Evolutionary conservation across 1,140 invertebrate species (phyloP), one percentile per base, ranked within the genome.

Genomic region (Orius laevigatus): DNA sequence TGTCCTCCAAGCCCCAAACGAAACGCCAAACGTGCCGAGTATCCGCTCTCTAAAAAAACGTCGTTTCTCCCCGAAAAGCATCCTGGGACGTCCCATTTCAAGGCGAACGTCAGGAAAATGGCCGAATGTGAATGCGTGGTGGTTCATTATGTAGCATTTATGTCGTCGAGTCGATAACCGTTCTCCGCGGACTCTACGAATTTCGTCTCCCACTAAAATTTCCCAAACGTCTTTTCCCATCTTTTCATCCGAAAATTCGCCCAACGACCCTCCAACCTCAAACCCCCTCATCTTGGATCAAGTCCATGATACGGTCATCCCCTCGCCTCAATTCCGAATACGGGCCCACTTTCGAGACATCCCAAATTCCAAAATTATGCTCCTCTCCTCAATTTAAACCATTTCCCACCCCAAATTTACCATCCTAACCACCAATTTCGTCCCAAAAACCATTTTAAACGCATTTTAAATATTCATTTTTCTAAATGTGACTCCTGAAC

Each of bases 121-220:
- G 43, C 43, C 32, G 43, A 45, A 31, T 4, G 18, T 32, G 43
- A 45, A 31, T 45, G 43, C 43, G 43, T 45, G 43, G 43, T 45
- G 43, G 25, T 25, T 25, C 25, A 45, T 45, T 45, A 45, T 45
- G 43, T 32, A 45, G 43, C 43, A 45, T 45, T 45, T 25, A 20
- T 45, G 19, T 45, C 32, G 18, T 45, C 6, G 11, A n/a, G n/a
- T 45, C 32, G 43, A 45, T 45, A 45, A 45, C 19, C 43, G 19
- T 32, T 11, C 32, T 31, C n/a, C 15, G 18, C 12, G 10, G 12
- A 16, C 12, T 4, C 14, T 16, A 42, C 18, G 12, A 16, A 12
- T 16, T 38, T 38, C 5, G n/a, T 5, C n/a, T 10, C 36, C 4
- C 36, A 38, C 8, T 34, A 8, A 34, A 34, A 8, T 34, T 34